A percentile compares a stretch with the other conserved stretches of the same genome.
Conservation (phyloP, 1,140 invertebrate species). For the Drosophila nebulosa region DNA sequence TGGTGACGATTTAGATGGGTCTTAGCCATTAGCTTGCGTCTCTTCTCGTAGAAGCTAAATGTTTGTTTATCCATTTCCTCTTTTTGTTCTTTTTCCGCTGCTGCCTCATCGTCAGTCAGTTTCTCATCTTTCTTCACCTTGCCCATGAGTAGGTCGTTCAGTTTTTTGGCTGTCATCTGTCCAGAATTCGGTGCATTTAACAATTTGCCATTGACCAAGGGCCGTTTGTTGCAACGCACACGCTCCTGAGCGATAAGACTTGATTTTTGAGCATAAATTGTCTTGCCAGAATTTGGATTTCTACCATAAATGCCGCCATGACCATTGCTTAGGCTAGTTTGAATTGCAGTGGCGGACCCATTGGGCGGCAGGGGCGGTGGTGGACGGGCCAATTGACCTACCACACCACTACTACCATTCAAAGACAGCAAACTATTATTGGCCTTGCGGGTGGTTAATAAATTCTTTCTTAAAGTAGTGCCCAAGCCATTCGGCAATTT, state of each 20-base stretch:
- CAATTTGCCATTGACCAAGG: constrained; percentile 22
- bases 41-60: constrained; percentile 67
- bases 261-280: constrained; percentile 58
- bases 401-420: constrained; percentile 51
- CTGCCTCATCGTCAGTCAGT: constrained; percentile 25
- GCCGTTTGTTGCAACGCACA: constrained; percentile 57
- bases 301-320: constrained; percentile 23
- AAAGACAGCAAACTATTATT: constrained; percentile 65
- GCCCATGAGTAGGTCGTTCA: constrained; percentile 50
- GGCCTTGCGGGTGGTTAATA: constrained; percentile 64
- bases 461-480: constrained; percentile 68
- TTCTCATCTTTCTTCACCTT: constrained; percentile 53
- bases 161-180: constrained; percentile 48
- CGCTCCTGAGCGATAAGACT: constrained; percentile 62
- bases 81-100: constrained; percentile 33
- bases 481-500: constrained; percentile 69
- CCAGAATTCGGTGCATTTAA: neutral
- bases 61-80: constrained; percentile 30
- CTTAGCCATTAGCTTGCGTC: constrained; percentile 46
- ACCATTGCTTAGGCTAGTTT: constrained; percentile 34
- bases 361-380: constrained; percentile 36
- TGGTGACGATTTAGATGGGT: constrained; percentile 11
- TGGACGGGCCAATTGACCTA: constrained; percentile 52
- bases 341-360: neutral
- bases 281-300: constrained; percentile 33